phyloP scores from a whole-genome alignment of 1,140 invertebrate genomes.

The Argopecten irradians region DNA sequence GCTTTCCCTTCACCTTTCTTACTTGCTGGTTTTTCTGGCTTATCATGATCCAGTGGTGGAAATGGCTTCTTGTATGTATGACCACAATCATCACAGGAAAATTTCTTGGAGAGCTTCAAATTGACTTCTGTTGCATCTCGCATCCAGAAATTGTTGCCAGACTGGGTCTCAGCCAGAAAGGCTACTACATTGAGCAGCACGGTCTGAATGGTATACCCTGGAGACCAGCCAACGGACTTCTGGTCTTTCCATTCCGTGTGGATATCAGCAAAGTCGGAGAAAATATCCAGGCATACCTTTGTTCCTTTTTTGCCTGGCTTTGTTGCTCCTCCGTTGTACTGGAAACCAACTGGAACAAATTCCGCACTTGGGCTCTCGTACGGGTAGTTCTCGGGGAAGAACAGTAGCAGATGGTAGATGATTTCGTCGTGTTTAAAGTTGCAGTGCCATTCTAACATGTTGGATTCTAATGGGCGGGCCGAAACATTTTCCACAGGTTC shows the following conservation, averaged over 20 bases:
- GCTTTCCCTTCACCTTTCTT: conserved; percentile 43
- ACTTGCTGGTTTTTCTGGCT: conserved; percentile 36
- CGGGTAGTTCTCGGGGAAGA: conserved; percentile 68
- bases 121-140: conserved; percentile 53
- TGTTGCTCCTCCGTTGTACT: conserved; percentile 67
- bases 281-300: conserved; percentile 67
- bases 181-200: conserved; percentile 68
- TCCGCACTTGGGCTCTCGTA: conserved; percentile 70
- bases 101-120: conserved; percentile 58
- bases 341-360: conserved; percentile 68
- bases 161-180: conserved; percentile 66
- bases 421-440: conserved; percentile 69
- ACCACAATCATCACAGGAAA: conserved; percentile 66
- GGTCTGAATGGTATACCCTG: conserved; percentile 69
- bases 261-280: conserved; percentile 66
- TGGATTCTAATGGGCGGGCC: conserved; percentile 62
- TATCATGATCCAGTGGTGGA: conserved; percentile 54
- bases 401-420: conserved; percentile 67
- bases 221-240: conserved; percentile 68
- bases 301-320: conserved; percentile 67
- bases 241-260: conserved; percentile 69
- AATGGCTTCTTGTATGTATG: conserved; percentile 65
- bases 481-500: conserved; percentile 68
- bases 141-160: conserved; percentile 50
- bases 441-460: conserved; percentile 73